Evolutionary conservation across 2,797 vertebrate species (phyloP).

Genomic region (Myiotriccus ornatus): DNA sequence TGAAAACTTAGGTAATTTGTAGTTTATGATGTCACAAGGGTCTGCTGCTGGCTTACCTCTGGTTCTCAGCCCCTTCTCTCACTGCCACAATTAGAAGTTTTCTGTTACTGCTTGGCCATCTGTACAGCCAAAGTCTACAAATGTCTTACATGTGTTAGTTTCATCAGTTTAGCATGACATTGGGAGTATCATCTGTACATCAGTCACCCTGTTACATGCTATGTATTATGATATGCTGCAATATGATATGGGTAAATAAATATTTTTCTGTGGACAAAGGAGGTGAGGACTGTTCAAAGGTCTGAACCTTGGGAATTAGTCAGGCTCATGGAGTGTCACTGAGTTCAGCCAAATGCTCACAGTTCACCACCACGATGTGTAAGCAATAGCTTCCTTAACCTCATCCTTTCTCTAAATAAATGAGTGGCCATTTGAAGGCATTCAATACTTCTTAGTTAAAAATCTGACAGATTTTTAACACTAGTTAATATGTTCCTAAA

Average conservation of each 20-base stretch:
- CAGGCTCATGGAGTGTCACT: background rate
- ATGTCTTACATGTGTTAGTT: background rate
- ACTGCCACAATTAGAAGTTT: background rate
- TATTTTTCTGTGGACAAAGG: background rate
- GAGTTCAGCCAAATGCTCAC: background rate
- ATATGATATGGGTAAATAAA: background rate
- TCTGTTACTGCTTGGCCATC: background rate
- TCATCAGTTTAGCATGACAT: background rate
- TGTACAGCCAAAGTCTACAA: fast-evolving
- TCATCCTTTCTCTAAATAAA: background rate
- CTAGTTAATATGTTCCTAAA: background rate
- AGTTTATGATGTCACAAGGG: background rate
- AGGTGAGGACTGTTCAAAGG: background rate
- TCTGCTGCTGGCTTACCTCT: background rate
- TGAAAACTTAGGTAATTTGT: background rate
- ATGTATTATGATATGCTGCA: background rate
- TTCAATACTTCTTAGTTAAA: background rate
- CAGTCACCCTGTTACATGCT: background rate
- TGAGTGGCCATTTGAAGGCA: background rate
- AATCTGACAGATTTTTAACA: background rate
- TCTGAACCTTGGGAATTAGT: background rate
- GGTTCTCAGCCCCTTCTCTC: background rate
- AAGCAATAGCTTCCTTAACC: background rate
- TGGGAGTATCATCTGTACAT: background rate
- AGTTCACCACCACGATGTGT: background rate